These are phyloP conservation scores for Gavialis gangeticus DNA, from an alignment of 2,113 vertebrate species.

Conservation along the genomic window DNA sequence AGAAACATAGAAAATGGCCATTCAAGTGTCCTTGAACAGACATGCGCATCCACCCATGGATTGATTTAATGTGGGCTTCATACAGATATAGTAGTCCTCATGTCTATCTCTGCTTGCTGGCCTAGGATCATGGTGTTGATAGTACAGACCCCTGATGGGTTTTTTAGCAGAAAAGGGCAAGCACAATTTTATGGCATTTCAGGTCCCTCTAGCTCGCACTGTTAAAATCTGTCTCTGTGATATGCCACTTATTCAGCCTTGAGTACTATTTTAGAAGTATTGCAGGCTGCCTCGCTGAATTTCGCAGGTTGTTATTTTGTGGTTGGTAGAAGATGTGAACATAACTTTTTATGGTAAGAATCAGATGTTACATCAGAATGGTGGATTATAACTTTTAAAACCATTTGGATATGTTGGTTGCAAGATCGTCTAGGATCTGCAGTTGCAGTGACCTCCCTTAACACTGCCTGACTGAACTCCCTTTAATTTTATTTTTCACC, in stretches of 20 bases:
- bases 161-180: background rate
- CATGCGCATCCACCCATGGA: background rate
- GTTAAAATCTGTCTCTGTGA: background rate
- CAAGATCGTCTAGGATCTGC: background rate
- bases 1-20: fast-evolving
- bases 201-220: background rate
- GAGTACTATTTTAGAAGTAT: background rate
- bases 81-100: background rate
- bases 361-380: conserved; percentile 33
- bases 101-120: background rate
- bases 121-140: background rate
- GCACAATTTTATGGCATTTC: background rate
- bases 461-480: background rate
- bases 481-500: background rate
- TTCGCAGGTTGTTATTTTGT: conserved; percentile 55
- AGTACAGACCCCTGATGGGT: background rate
- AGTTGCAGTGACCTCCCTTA: conserved; percentile 40
- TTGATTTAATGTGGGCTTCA: background rate
- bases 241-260: conserved; percentile 33
- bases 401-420: background rate
- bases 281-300: conserved; percentile 1
- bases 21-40: background rate
- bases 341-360: conserved; percentile 17
- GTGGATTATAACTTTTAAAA: conserved; percentile 34
- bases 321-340: conserved; percentile 1